Base-by-base conservation (phyloP, 1,140 invertebrate genomes). In the Drosophila setifemur region DNA sequence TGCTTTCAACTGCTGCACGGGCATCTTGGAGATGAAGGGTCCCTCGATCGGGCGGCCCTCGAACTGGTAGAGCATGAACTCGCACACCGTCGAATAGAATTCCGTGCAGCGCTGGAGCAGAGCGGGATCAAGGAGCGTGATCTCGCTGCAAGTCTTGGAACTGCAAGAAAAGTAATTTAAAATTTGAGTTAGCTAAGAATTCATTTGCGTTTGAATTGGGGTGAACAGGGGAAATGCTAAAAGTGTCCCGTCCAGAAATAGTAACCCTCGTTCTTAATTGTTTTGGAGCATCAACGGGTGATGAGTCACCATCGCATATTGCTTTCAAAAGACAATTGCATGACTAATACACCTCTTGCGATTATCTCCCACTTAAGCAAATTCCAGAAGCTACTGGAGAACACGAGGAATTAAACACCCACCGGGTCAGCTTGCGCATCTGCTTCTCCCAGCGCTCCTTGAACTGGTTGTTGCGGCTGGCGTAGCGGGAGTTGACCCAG, bases 391-490 rank as follows among this genome's bases (percentile, higher is more conserved):
- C n/a, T n/a, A n/a, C n/a, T n/a, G n/a, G n/a, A n/a, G n/a, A n/a
- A n/a, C n/a, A n/a, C n/a, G n/a, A n/a, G n/a, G 12, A 23, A 42
- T 9, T 8, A 5, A 26, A 45, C n/a, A 19, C 73, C 53, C 82
- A 93, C 93, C 93, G 92, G 52, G 92, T 92, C 3, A 95, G 90
- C 60, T 94, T 93, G 73, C 95, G 94, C 21, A 95, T 90, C 86
- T 98, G 97, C 42, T 95, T 93, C 69, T 95, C 95, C 96, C 96
- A 98, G 45, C 95, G 93, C 72, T 95, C 95, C 16, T 98, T 93
- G 42, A 98, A 92, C 87, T 96, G 95, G 85, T 94, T 94, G 90
- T 98, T 98, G 48, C 97, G 93, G 3, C 91, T 61, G 28, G 95
- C 95, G 61, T 93, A 92, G 2, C 95, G 94, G 0, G 94, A 93